Percentiles rank a stretch among this genome's conserved stretches.
Conservation (phyloP, 2,797 vertebrate genomes). For the Pangasius krempfi region DNA sequence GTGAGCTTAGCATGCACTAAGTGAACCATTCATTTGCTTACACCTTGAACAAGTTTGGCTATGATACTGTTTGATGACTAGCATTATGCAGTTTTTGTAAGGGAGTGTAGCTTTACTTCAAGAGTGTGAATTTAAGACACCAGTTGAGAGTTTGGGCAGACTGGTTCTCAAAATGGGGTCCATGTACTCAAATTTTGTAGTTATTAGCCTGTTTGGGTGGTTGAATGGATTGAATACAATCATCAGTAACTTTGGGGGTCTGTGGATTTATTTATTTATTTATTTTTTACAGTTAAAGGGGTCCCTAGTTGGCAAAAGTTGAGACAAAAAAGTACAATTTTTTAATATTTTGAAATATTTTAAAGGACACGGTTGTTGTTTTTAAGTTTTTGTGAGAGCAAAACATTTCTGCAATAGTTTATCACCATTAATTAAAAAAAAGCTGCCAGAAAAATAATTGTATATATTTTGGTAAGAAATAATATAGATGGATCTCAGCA, state of each 20-base stretch:
- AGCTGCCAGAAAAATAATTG: background rate
- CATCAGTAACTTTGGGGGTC: background rate
- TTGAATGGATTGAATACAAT: background rate
- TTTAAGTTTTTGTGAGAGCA: background rate
- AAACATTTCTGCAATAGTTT: background rate
- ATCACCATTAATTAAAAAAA: background rate
- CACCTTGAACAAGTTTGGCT: background rate
- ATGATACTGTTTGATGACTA: background rate
- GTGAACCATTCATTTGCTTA: background rate
- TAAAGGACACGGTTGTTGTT: background rate
- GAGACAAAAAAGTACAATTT: background rate
- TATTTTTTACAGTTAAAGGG: background rate
- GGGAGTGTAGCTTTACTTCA: background rate
- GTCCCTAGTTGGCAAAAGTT: background rate
- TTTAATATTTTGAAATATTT: background rate
- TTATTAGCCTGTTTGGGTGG: background rate
- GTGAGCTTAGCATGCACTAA: background rate
- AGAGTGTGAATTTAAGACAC: background rate
- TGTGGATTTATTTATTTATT: background rate
- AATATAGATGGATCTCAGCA: background rate
- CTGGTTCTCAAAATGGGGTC: background rate
- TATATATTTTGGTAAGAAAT: background rate
- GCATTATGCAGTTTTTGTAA: background rate
- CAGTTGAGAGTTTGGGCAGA: background rate
- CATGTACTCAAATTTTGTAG: background rate